Evolutionary conservation across 1,140 invertebrate genomes (phyloP).

Genomic region (Leucophenga varia): DNA sequence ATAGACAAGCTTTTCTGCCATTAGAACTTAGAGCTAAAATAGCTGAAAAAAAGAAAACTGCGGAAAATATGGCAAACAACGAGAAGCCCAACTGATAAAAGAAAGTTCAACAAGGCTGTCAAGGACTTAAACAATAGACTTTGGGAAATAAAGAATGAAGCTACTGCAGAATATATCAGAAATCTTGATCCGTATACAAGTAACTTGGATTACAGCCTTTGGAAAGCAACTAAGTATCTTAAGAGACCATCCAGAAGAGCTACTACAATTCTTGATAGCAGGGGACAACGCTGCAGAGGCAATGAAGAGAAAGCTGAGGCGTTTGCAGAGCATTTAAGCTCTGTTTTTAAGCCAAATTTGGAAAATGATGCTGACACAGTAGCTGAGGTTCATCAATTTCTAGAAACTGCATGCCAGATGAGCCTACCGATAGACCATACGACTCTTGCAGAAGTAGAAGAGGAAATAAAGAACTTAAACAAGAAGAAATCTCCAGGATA

Average conservation of each 20-base stretch:
- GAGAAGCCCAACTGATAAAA: neutral
- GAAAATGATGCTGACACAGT: too few relatives aligned
- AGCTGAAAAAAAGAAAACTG: slow-evolving; percentile 1
- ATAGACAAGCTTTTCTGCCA: neutral
- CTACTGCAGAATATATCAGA: neutral
- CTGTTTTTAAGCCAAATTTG: neutral
- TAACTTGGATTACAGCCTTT: slow-evolving; percentile 6
- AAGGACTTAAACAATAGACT: neutral
- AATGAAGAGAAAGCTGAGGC: slow-evolving; percentile 2
- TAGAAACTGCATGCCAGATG: slow-evolving; percentile 6
- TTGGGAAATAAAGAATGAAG: slow-evolving; percentile 4
- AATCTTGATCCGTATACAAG: slow-evolving; percentile 3
- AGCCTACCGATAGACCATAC: slow-evolving; percentile 4
- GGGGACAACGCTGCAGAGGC: neutral
- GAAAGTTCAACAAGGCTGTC: neutral
- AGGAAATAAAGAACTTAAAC: too few relatives aligned
- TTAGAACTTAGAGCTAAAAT: neutral
- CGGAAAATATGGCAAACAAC: neutral
- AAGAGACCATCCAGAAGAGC: slow-evolving; percentile 9
- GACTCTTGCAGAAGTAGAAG: neutral
- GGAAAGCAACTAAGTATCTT: slow-evolving; percentile 5
- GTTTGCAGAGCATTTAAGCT: slow-evolving; percentile 6
- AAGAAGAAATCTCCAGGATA: slow-evolving; percentile 13
- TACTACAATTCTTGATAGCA: neutral
- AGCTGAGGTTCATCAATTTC: slow-evolving; percentile 1